Evolutionary conservation across 2,888 invertebrate species (phyloP).

Genomic region (Macaria notata): DNA sequence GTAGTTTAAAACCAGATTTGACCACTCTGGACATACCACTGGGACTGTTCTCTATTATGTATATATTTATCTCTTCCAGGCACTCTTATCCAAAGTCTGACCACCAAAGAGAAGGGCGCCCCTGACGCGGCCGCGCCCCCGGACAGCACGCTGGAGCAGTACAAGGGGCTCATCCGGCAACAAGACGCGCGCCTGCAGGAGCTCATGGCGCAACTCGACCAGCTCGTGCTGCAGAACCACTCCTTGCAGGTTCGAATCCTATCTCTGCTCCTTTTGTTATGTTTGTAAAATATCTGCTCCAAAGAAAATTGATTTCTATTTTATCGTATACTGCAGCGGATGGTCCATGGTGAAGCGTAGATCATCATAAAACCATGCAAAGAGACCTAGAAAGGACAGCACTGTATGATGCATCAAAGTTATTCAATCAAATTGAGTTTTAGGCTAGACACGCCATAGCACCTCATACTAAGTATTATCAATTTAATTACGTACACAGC

Average conservation of each 20-base stretch:
- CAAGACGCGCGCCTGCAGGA: slow-evolving; percentile 87
- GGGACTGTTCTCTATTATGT: too few species aligned
- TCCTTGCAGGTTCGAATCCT: slow-evolving; percentile 58
- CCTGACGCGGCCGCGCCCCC: slow-evolving; percentile 46
- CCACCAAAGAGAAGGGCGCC: slow-evolving; percentile 45
- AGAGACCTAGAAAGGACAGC: too few species aligned
- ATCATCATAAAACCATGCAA: too few species aligned
- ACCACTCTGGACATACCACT: too few species aligned
- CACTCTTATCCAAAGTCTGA: slow-evolving; percentile 54
- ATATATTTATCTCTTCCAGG: slow-evolving; percentile 47
- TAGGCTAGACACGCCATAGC: too few species aligned
- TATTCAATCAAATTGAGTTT: too few species aligned
- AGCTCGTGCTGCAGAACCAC: slow-evolving; percentile 60
- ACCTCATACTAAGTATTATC: too few species aligned
- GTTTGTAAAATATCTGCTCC: too few species aligned
- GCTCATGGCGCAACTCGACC: slow-evolving; percentile 72
- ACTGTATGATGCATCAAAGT: too few species aligned
- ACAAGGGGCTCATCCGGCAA: slow-evolving; percentile 94
- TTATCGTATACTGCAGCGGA: not conserved
- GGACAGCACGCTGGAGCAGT: slow-evolving; percentile 85
- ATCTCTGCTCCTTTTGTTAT: not conserved
- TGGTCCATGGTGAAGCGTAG: too few species aligned
- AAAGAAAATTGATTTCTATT: not conserved
- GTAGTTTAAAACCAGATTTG: too few species aligned
- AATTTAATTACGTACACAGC: too few species aligned